phyloP scores from a whole-genome alignment of 2,113 vertebrate species.

The Nothobranchius kuhntae region DNA sequence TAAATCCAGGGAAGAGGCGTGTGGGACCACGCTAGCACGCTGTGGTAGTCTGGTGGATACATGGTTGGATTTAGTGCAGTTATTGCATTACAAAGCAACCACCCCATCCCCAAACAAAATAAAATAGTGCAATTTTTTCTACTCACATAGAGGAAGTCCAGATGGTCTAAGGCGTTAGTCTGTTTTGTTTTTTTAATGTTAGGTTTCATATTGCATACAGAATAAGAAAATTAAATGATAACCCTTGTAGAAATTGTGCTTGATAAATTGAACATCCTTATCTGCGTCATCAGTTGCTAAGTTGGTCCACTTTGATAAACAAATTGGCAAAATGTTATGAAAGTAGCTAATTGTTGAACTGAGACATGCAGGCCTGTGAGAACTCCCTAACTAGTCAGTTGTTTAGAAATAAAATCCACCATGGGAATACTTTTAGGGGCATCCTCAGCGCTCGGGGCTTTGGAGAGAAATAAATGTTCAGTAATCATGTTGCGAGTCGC shows the following conservation, averaged over 20 bases:
- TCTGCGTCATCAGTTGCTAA: conserved; percentile 65
- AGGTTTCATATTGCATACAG: conserved; percentile 83
- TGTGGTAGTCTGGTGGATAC: conserved; percentile 71
- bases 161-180: conserved; percentile 79
- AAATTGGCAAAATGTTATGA: conserved; percentile 62
- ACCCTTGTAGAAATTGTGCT: conserved; percentile 82
- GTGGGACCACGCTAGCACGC: conserved; percentile 74
- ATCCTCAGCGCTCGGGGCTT: conserved; percentile 29
- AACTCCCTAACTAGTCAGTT: conserved; percentile 44
- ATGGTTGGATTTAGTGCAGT: conserved; percentile 81
- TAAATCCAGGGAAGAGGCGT: conserved; percentile 73
- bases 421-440: conserved; percentile 37
- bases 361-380: conserved; percentile 65
- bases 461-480: conserved; percentile 38
- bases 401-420: not conserved
- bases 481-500: conserved; percentile 53
- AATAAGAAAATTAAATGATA: conserved; percentile 77
- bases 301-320: conserved; percentile 79
- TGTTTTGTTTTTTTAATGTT: conserved; percentile 76
- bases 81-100: conserved; percentile 84
- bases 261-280: conserved; percentile 76
- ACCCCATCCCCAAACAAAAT: conserved; percentile 50
- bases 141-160: conserved; percentile 80
- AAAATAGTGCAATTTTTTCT: conserved; percentile 77
- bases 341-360: conserved; percentile 57